Percentiles rank a stretch among this genome's conserved stretches.
phyloP scores from a whole-genome alignment of 2,113 vertebrate species.

The Nicator chloris region DNA sequence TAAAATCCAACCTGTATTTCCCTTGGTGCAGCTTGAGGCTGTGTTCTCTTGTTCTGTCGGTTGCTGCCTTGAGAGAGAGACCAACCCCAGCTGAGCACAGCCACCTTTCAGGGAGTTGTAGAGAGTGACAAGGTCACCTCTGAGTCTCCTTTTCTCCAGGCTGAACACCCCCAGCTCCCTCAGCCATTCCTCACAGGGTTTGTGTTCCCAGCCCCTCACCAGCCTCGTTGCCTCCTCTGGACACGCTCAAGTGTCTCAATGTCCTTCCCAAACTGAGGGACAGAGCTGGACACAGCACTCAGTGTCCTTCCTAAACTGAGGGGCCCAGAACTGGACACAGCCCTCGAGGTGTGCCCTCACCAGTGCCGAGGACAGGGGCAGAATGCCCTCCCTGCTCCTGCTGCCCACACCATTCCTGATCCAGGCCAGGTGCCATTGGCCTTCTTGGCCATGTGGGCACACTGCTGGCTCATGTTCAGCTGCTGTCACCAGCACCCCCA shows the following conservation, averaged over 20 bases:
- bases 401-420: background rate
- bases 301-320: background rate
- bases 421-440: background rate
- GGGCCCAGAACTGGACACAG: background rate
- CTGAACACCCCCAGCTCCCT: background rate
- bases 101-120: background rate
- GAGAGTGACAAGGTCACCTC: background rate
- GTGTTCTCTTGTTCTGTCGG: background rate
- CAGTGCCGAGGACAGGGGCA: background rate
- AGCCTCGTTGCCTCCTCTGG: background rate
- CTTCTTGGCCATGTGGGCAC: background rate
- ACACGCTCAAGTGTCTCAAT: fast-evolving
- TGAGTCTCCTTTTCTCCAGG: background rate
- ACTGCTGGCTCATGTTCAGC: background rate
- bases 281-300: background rate
- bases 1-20: background rate
- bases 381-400: background rate
- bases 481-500: background rate
- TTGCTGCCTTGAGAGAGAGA: background rate
- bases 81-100: background rate
- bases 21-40: background rate
- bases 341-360: background rate
- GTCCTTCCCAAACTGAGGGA: background rate
- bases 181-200: background rate
- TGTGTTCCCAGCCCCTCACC: background rate